Evolutionary conservation across 1,140 invertebrate genomes (phyloP).

Genomic region (Diorhabda carinulata): DNA sequence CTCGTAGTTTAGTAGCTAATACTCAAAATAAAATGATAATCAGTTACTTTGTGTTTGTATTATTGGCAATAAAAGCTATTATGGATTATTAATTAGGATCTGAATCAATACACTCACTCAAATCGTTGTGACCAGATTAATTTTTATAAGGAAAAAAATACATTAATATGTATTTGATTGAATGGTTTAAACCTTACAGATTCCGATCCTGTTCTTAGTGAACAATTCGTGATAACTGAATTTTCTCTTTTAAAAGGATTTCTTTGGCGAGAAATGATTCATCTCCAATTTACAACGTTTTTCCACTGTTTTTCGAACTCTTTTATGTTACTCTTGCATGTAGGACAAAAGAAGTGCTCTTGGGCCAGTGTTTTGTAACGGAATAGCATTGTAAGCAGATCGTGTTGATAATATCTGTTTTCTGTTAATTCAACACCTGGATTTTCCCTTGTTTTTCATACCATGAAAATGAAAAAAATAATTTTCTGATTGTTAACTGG

Average conservation of each 20-base stretch:
- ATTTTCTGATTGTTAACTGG: too few relatives aligned
- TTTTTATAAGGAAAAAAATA: too few relatives aligned
- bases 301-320: not conserved
- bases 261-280: not conserved
- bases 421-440: not conserved
- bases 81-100: too few relatives aligned
- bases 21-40: too few relatives aligned
- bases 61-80: too few relatives aligned
- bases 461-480: too few relatives aligned
- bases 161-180: too few relatives aligned
- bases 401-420: not conserved
- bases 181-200: too few relatives aligned
- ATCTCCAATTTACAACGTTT: constrained; percentile 2
- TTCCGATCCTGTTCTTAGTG: not conserved
- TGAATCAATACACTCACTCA: too few relatives aligned
- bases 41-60: too few relatives aligned
- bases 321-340: constrained; percentile 2
- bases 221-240: not conserved
- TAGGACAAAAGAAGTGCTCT: not conserved
- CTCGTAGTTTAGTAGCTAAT: too few relatives aligned
- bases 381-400: not conserved
- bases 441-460: not conserved
- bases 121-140: too few relatives aligned
- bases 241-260: not conserved
- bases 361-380: constrained; percentile 1